These are phyloP conservation scores for Diadema setosum DNA, from an alignment of 35 echinoderm and acorn worm species.

Conservation along the genomic window DNA sequence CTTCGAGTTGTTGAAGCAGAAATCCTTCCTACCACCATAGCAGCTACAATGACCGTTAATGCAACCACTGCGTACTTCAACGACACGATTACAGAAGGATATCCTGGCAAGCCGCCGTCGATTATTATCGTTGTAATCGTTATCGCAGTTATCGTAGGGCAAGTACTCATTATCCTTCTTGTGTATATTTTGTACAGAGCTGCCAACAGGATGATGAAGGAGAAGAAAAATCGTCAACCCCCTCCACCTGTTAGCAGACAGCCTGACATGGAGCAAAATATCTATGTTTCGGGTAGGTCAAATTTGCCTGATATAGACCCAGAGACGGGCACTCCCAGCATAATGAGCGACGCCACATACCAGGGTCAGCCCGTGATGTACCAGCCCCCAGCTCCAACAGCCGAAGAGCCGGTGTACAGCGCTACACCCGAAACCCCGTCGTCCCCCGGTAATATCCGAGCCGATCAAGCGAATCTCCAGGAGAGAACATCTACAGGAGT, in stretches of 20 bases:
- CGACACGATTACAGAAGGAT: background rate
- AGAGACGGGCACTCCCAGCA: background rate
- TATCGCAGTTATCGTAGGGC: background rate
- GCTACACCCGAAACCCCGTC: too few species aligned
- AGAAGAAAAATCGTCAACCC: background rate
- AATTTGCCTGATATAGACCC: background rate
- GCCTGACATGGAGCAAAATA: background rate
- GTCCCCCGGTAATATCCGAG: too few species aligned
- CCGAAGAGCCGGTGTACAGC: too few species aligned
- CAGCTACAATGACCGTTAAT: background rate
- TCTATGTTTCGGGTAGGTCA: background rate
- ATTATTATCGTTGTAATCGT: background rate
- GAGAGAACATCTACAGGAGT: too few species aligned
- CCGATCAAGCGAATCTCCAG: too few species aligned
- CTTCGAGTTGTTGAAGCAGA: slow-evolving; percentile 5
- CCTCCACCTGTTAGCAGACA: background rate
- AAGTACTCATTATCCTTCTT: background rate
- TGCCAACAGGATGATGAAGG: background rate
- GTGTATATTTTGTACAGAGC: background rate
- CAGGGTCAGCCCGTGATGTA: too few species aligned
- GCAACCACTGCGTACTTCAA: background rate
- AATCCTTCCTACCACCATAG: background rate
- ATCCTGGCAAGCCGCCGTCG: background rate
- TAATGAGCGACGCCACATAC: too few species aligned
- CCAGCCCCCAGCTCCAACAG: too few species aligned